Evolutionary conservation across 1,140 invertebrate genomes (phyloP).

Genomic region (Calycopis cecrops): DNA sequence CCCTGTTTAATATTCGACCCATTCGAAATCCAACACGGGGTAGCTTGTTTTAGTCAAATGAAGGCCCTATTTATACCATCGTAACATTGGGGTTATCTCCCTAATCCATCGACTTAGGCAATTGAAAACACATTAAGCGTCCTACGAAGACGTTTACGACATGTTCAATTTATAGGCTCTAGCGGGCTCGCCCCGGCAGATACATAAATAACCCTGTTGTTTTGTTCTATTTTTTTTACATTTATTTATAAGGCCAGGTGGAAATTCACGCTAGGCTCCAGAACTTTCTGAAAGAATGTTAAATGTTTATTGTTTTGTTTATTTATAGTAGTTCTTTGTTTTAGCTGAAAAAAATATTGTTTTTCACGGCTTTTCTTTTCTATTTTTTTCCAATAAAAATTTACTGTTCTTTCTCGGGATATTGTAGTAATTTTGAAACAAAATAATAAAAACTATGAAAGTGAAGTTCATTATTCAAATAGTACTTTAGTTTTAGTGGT

Average conservation of each 20-base stretch:
- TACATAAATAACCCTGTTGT: slow-evolving; percentile 27
- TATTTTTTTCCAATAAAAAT: too few relatives aligned
- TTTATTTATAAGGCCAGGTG: slow-evolving; percentile 2
- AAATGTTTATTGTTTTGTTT: too few relatives aligned
- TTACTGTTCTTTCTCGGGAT: too few relatives aligned
- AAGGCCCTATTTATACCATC: slow-evolving; percentile 46
- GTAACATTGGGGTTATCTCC: slow-evolving; percentile 38
- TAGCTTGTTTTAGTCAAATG: slow-evolving; percentile 29
- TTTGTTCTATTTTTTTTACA: slow-evolving; percentile 11
- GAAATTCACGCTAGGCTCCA: background rate
- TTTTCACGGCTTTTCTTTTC: too few relatives aligned
- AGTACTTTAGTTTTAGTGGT: too few relatives aligned
- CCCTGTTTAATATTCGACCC: slow-evolving; percentile 26
- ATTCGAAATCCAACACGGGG: slow-evolving; percentile 10
- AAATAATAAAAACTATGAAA: too few relatives aligned
- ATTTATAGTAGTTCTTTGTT: too few relatives aligned
- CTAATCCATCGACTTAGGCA: slow-evolving; percentile 44
- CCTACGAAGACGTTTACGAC: slow-evolving; percentile 40
- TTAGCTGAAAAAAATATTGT: too few relatives aligned
- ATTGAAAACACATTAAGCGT: slow-evolving; percentile 56
- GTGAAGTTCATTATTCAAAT: too few relatives aligned
- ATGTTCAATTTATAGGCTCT: slow-evolving; percentile 41
- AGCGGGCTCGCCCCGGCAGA: slow-evolving; percentile 19
- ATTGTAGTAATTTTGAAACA: too few relatives aligned
- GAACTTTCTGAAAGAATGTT: too few relatives aligned